Evolutionary conservation across 2,888 invertebrate genomes (phyloP), one percentile per base, ranked within the genome.

Genomic region (Esperia sulphurella): DNA sequence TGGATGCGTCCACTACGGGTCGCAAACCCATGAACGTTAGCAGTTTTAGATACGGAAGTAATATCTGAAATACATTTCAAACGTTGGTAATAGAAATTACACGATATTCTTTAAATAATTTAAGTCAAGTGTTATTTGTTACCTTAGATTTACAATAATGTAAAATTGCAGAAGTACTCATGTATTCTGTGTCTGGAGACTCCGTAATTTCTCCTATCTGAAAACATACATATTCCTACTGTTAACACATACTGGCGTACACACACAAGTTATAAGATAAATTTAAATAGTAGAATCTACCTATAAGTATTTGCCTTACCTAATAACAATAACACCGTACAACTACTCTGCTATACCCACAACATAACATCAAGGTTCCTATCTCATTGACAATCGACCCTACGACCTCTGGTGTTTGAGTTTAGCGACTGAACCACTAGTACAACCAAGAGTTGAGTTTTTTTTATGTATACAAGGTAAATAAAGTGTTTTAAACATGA

Each of bases 61-160:
- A 83, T 72, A 96, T 95, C 92, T 92, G 77, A 40, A 87, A 43
- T 13, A 37, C 7, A 39, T n/a, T 37, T 39, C 29, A 28, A 21
- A 31, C 31, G 2, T 2, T 21, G 21, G 5, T 21, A 21, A 31
- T 8, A 31, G 10, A 31, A 31, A 31, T 21, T 21, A 21, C 3
- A 13, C 38, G 38, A 14, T n/a, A n/a, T n/a, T n/a, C n/a, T n/a
- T n/a, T n/a, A n/a, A n/a, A n/a, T n/a, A n/a, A n/a, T n/a, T n/a
- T n/a, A n/a, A n/a, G n/a, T 14, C 21, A 38, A n/a, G 14, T 46
- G 50, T 12, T 12, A 8, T 30, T n/a, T 13, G 54, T 60, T 70
- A 92, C 92, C 88, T 95, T 95, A 48, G 92, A 92, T 85, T 96
- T 95, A 87, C 96, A 96, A 68, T 95, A 95, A 73, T 92, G 92